Base-by-base conservation (phyloP, 2,797 vertebrate species). In the Cirrhinus mrigala region DNA sequence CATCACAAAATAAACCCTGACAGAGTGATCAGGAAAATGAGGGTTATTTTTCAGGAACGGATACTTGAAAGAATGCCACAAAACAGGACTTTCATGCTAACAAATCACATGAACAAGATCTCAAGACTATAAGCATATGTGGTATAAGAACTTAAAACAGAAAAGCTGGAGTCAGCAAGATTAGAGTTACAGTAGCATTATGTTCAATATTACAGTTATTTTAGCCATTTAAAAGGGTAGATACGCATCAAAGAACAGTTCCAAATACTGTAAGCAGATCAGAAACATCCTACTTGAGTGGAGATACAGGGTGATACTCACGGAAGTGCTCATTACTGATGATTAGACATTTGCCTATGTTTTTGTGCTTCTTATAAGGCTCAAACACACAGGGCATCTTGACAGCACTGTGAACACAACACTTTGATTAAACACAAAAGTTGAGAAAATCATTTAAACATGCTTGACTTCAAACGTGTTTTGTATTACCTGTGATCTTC, bases 261-360 rank as follows among this genome's bases (percentile, higher is more conserved):
- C 10, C 4, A 40, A 40, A 58, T 5, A 24, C 12, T 44, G 54
- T 16, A 77, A 60, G 14, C 54, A 58, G 6, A 20, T 77, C 27
- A 54, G 27, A 54, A 10, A 73, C 29, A 56, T 40, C 12, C 37
- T n/a, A 10, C 5, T 37, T 37, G 33, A 37, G 18, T 52, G 18
- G 4, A 20, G 60, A 5, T 40, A 62, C 11, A 52, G 56, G 20
- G 5, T 66, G 46, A 83, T 46, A 66, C 76, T 85, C 68, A 85
- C 83, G 20, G 54, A 85, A 85, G 27, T 71, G 24, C 16, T 85
- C 76, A 73, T 85, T 85, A 22, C 76, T 85, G 83, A 85, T 85
- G 68, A 85, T 79, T 6, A 85, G 66, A 79, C 83, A 85, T 71
- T 60, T 71, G 37, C 83, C 83, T 6, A 52, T 27, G 18, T 79